Conservation (phyloP, 2,113 vertebrate species). For the Indri indri region DNA sequence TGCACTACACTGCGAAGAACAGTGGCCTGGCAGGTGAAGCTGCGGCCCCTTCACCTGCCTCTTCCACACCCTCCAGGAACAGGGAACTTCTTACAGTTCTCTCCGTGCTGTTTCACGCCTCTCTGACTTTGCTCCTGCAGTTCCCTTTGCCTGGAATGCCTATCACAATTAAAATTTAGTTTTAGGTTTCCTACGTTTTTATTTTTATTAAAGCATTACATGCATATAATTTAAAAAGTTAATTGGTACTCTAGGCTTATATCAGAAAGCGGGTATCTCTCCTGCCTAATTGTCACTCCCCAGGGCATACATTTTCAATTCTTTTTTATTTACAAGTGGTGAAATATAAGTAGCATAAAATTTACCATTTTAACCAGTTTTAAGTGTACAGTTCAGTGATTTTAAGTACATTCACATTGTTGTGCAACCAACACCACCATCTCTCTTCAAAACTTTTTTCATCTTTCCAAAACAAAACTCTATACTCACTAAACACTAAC, state of each 20-base stretch:
- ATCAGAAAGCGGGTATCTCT: not conserved
- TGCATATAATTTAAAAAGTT: not conserved
- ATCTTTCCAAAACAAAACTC: not conserved
- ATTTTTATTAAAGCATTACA: not conserved
- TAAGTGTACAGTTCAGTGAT: not conserved
- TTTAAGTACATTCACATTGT: not conserved
- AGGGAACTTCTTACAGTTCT: not conserved
- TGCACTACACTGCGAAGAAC: not conserved
- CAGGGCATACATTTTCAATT: not conserved
- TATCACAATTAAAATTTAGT: not conserved
- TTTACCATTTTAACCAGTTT: not conserved
- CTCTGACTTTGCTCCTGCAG: not conserved
- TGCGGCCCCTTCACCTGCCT: not conserved
- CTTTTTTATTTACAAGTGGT: not conserved
- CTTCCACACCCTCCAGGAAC: not conserved
- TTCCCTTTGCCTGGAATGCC: not conserved
- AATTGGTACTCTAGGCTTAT: not conserved
- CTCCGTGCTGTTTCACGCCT: not conserved
- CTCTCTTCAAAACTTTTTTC: not conserved
- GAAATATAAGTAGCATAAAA: not conserved
- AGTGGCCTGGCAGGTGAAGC: not conserved
- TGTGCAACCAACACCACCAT: not conserved
- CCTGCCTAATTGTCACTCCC: not conserved
- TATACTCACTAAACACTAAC: not conserved
- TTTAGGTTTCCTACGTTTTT: not conserved